A percentile compares a stretch with the other conserved stretches of the same genome.
Evolutionary conservation across 2,797 vertebrate species (phyloP).

Genomic region (Lophotriccus pileatus): DNA sequence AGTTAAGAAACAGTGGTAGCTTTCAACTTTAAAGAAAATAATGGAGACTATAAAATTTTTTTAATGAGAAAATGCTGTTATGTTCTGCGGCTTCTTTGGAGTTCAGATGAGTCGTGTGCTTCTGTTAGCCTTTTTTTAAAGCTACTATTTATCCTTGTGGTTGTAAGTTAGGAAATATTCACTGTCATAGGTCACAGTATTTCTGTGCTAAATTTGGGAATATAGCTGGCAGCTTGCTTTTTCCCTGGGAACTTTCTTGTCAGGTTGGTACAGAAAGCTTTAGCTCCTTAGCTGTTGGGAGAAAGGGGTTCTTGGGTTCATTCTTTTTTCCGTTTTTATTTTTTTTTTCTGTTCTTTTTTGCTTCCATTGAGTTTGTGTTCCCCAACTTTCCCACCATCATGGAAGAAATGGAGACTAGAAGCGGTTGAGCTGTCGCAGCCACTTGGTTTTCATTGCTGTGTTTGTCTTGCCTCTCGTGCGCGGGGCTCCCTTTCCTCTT

Average conservation of each 20-base stretch:
- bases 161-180: slow-evolving; percentile 48
- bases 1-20: not conserved
- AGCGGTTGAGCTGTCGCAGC: not conserved
- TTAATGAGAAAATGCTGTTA: not conserved
- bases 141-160: slow-evolving; percentile 40
- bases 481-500: not conserved
- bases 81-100: not conserved
- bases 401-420: not conserved
- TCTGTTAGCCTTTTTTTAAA: not conserved
- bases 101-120: not conserved
- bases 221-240: slow-evolving; percentile 27
- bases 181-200: slow-evolving; percentile 3
- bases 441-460: not conserved
- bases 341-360: not conserved
- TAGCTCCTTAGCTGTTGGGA: not conserved
- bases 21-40: not conserved
- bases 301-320: not conserved
- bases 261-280: not conserved
- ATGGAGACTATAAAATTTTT: not conserved
- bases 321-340: not conserved
- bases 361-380: not conserved
- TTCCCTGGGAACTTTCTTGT: slow-evolving; percentile 13
- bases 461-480: not conserved
- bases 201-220: slow-evolving; percentile 57
- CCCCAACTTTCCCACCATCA: not conserved